These are phyloP conservation scores for Tinamus major DNA, from an alignment of 2,797 vertebrate genomes.

Conservation along the genomic window DNA sequence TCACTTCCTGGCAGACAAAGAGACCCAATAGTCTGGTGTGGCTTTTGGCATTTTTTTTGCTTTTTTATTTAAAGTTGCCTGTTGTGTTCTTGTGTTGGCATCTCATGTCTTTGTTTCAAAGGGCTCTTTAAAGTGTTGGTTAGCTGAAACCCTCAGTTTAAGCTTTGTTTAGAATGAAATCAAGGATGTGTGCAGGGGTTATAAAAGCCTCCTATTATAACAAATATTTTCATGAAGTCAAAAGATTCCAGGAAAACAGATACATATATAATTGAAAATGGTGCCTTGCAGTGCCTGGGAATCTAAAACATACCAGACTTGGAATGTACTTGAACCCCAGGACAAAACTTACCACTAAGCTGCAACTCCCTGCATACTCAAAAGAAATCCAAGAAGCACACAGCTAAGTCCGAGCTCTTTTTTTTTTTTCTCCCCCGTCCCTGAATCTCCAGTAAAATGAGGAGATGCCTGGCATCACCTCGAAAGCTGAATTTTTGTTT, in stretches of 20 bases:
- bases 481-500: not conserved
- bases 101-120: conserved; percentile 37
- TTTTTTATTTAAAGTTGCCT: conserved; percentile 28
- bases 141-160: not conserved
- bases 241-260: not conserved
- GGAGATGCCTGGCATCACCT: not conserved
- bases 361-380: not conserved
- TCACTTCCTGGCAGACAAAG: conserved; percentile 30
- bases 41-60: not conserved
- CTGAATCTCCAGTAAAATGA: not conserved
- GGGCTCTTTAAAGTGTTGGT: not conserved
- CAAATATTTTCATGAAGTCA: not conserved
- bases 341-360: not conserved
- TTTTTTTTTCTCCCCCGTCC: not conserved
- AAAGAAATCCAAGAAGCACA: not conserved
- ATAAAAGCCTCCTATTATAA: not conserved
- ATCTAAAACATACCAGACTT: not conserved
- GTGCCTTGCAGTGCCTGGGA: not conserved
- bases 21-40: not conserved
- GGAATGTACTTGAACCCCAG: not conserved
- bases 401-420: not conserved
- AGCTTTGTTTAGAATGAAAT: conserved; percentile 11
- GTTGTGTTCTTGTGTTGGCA: conserved; percentile 23
- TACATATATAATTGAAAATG: not conserved
- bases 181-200: not conserved